phyloP scores from a whole-genome alignment of 2,888 invertebrate species.

The Oxyscelio sp. region DNA sequence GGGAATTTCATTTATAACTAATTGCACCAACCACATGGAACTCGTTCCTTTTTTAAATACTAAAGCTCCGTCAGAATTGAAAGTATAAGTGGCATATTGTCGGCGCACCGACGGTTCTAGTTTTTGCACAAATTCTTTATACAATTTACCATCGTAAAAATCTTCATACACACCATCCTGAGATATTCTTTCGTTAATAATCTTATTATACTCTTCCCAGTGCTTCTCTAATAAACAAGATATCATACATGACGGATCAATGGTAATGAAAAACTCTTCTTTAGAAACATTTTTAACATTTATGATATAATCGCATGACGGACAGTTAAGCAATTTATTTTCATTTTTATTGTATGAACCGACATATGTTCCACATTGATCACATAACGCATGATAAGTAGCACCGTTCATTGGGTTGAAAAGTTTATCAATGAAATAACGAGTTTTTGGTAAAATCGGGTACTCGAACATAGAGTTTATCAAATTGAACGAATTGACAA shows the following conservation, averaged over 20 bases:
- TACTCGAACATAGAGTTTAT: no score
- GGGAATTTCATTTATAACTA: neutral
- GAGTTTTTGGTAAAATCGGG: no score
- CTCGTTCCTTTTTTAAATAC: conserved; percentile 24
- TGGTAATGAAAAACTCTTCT: neutral
- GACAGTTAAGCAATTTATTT: no score
- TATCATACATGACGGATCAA: neutral
- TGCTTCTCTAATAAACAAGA: neutral
- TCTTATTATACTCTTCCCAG: no score
- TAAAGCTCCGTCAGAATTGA: conserved; percentile 35
- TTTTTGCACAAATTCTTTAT: neutral
- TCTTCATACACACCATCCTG: conserved; percentile 1
- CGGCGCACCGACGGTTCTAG: neutral
- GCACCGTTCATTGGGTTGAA: no score
- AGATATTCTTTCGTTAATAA: no score
- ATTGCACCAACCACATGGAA: neutral
- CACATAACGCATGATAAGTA: no score
- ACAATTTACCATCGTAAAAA: neutral
- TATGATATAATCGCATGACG: neutral
- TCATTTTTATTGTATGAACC: no score
- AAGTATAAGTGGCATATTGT: conserved; percentile 21
- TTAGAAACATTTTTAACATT: neutral
- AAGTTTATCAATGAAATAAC: no score
- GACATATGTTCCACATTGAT: no score
- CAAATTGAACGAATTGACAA: no score